Conservation (phyloP, 2,113 vertebrate species). For the Lepus americanus region DNA sequence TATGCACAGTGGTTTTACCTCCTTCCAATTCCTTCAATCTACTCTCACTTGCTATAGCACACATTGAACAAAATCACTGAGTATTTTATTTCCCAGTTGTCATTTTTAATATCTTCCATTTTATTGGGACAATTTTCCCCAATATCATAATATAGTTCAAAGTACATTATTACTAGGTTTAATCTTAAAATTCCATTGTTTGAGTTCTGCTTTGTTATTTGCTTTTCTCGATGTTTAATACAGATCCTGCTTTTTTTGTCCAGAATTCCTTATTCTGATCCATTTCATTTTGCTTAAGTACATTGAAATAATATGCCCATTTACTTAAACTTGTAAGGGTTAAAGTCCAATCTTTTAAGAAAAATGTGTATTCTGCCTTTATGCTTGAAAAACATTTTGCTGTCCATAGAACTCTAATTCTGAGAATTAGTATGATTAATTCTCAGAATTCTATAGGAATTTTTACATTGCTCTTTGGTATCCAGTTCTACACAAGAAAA, state of each 20-base stretch:
- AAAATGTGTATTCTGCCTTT: conserved; percentile 15
- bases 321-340: not conserved
- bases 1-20: not conserved
- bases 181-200: not conserved
- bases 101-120: conserved; percentile 9
- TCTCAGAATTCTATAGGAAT: conserved; percentile 19
- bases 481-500: not conserved
- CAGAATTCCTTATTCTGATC: conserved; percentile 31
- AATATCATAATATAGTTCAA: conserved; percentile 21
- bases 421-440: not conserved
- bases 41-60: not conserved
- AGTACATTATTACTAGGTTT: conserved; percentile 1
- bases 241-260: not conserved
- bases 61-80: not conserved
- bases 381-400: conserved; percentile 13
- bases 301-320: conserved; percentile 11
- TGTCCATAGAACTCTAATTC: not conserved
- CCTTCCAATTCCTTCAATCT: no score
- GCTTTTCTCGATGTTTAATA: not conserved
- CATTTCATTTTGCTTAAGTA: conserved; percentile 54
- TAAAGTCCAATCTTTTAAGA: not conserved
- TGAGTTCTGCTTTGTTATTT: not conserved
- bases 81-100: not conserved
- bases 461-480: conserved; percentile 2
- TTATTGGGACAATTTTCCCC: conserved; percentile 37